Base-by-base conservation (phyloP, 2,888 invertebrate species). In the Malacosoma neustria region DNA sequence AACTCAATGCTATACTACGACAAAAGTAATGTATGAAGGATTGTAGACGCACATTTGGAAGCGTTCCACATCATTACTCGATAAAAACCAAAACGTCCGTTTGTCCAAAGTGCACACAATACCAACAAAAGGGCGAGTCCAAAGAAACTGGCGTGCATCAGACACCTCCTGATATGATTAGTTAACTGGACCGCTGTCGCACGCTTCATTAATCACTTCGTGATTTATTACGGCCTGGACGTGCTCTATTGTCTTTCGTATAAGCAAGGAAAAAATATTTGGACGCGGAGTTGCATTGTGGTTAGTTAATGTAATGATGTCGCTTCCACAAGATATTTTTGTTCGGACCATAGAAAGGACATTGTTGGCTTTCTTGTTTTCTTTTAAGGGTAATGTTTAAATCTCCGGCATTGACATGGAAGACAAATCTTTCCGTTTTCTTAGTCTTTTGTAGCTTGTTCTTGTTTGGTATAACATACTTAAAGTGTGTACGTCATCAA, bases 141-240 rank as follows among this genome's bases (percentile, higher is more conserved):
- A 22, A 22, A 22, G 22, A 22, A 22, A 22, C 22, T 9, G 22
- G 36, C 13, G 36, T 39, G 39, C 33, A 36, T 13, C 33, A 33
- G 43, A 43, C 45, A 39, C 40, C 37, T 30, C 33, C 34, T 40
- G 49, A 53, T 51, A 59, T 60, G 58, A 61, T 62, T 62, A 59
- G 53, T 42, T 48, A 51, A 57, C 51, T 50, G 51, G 45, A 47
- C 55, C 57, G 51, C 48, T 58, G 62, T 55, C 66, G 59, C 54
- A 52, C 46, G 56, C 54, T 72, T 70, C 76, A 81, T 82, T 77
- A 80, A 81, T 81, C 81, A 80, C 60, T 31, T 31, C 29, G 61
- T 80, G 77, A 81, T 80, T 80, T 75, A 80, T 77, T 65, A 62
- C 61, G 49, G 56, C 60, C 51, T 49, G 61, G 64, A 67, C 59